phyloP scores from a whole-genome alignment of 1,140 invertebrate genomes.

The Mylabris phalerata region DNA sequence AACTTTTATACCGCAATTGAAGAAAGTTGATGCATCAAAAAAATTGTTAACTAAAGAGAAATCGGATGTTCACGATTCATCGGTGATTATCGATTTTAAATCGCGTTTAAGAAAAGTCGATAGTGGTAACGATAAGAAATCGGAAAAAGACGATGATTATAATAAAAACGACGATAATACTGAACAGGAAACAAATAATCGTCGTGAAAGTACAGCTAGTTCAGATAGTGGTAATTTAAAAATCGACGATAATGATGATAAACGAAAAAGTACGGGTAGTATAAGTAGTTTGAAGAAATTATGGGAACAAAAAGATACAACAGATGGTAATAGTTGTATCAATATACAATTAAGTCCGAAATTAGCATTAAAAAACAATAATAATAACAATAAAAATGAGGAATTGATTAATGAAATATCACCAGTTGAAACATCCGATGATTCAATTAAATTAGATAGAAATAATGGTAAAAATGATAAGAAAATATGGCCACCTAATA shows the following conservation, averaged over 20 bases:
- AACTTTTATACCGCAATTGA: conserved; percentile 35
- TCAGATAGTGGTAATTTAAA: conserved; percentile 38
- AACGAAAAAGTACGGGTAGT: conserved; percentile 84
- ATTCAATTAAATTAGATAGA: conserved; percentile 42
- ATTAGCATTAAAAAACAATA: conserved; percentile 45
- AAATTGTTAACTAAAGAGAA: conserved; percentile 36
- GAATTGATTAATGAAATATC: conserved; percentile 31
- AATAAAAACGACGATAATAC: conserved; percentile 40
- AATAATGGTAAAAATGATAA: conserved; percentile 45
- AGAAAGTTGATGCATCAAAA: conserved; percentile 33
- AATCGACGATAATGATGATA: conserved; percentile 68
- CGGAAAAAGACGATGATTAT: conserved; percentile 43
- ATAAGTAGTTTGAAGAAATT: conserved; percentile 88
- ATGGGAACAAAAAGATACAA: conserved; percentile 72
- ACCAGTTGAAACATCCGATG: conserved; percentile 33
- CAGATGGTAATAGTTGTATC: conserved; percentile 21
- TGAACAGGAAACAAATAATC: conserved; percentile 31
- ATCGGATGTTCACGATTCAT: conserved; percentile 30
- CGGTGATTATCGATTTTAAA: conserved; percentile 72
- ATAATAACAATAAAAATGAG: conserved; percentile 30
- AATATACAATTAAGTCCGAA: conserved; percentile 56
- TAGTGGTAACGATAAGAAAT: conserved; percentile 43
- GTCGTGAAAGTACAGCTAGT: conserved; percentile 40
- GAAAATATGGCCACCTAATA: conserved; percentile 48
- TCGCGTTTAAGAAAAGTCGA: conserved; percentile 78